phyloP scores from a whole-genome alignment of 1,140 invertebrate species.

The Bombus picipes region DNA sequence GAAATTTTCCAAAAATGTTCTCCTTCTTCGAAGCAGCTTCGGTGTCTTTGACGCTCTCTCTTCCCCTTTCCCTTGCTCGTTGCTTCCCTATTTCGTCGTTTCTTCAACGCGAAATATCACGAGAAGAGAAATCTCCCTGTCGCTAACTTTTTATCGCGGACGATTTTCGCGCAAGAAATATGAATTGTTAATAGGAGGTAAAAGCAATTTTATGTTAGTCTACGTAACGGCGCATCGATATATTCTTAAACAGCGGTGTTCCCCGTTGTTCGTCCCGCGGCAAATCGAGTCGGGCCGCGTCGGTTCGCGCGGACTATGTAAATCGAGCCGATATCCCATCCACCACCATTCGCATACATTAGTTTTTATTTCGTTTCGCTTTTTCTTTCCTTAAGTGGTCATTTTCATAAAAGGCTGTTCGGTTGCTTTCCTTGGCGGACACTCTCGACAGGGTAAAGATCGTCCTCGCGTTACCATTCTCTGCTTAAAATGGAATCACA shows the following conservation, averaged over 20 bases:
- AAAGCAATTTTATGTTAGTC: conserved; percentile 82
- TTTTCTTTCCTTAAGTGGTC: conserved; percentile 76
- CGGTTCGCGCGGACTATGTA: conserved; percentile 72
- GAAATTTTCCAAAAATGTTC: too few species aligned
- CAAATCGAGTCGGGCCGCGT: conserved; percentile 11
- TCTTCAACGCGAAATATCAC: neutral
- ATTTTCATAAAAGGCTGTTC: conserved; percentile 78
- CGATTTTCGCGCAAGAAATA: conserved; percentile 80
- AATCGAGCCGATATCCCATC: conserved; percentile 67
- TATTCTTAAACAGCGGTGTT: conserved; percentile 73
- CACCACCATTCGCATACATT: conserved; percentile 77
- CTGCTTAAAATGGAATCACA: neutral
- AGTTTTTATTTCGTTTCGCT: conserved; percentile 80
- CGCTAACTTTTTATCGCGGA: conserved; percentile 78
- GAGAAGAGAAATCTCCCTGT: conserved; percentile 67
- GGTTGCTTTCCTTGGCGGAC: neutral
- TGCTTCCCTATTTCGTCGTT: neutral
- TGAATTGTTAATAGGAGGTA: conserved; percentile 83
- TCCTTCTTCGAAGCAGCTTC: too few species aligned
- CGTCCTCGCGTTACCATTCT: neutral
- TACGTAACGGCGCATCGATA: conserved; percentile 79
- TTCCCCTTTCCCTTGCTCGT: too few species aligned
- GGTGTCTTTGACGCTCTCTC: neutral
- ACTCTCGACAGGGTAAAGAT: neutral
- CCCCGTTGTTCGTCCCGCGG: conserved; percentile 49